phyloP scores from a whole-genome alignment of 64 coral and sea anemone genomes.

The Platygyra sinensis region DNA sequence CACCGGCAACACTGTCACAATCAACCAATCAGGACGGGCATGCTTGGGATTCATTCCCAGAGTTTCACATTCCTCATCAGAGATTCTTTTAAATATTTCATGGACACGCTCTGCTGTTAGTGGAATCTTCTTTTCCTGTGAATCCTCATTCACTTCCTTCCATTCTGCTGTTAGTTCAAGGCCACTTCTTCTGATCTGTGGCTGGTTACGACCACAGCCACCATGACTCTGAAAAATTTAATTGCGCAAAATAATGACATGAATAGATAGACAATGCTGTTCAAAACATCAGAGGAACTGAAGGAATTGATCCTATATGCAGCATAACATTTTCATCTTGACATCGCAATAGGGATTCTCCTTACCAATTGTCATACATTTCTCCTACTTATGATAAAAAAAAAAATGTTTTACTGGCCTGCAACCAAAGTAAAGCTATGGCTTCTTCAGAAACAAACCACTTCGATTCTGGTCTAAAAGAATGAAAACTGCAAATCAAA shows the following conservation, averaged over 20 bases:
- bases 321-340: too few relatives aligned
- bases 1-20: slow-evolving; percentile 92
- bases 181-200: slow-evolving; percentile 83
- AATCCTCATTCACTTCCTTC: slow-evolving; percentile 98
- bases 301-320: too few relatives aligned
- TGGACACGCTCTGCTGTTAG: slow-evolving; percentile 97
- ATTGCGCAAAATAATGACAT: neutral
- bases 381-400: neutral
- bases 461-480: too few relatives aligned
- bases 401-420: too few relatives aligned
- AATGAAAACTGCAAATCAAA: neutral
- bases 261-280: neutral
- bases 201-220: slow-evolving; percentile 97
- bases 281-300: too few relatives aligned
- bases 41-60: slow-evolving; percentile 82
- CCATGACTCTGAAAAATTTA: slow-evolving; percentile 80
- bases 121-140: slow-evolving; percentile 96
- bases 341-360: neutral
- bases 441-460: too few relatives aligned
- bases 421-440: too few relatives aligned
- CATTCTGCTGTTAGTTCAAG: slow-evolving; percentile 98
- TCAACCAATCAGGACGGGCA: slow-evolving; percentile 98
- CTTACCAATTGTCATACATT: neutral
- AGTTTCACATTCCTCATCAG: slow-evolving; percentile 97
- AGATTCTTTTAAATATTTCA: slow-evolving; percentile 97